Conservation (phyloP, 1,140 invertebrate genomes). For the Pogonognathellus flavescens region DNA sequence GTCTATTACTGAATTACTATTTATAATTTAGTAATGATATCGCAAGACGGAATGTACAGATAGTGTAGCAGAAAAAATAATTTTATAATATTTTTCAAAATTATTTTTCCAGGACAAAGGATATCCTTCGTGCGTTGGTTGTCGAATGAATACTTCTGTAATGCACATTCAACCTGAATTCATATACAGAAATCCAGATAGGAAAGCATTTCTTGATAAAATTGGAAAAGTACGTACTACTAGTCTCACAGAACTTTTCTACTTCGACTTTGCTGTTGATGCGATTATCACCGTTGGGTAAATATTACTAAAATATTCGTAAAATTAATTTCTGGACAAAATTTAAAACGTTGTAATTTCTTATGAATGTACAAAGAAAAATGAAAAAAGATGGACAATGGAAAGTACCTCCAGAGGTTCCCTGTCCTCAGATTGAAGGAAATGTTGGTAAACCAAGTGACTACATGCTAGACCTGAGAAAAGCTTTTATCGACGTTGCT, state of each 20-base stretch:
- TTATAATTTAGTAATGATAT: no score
- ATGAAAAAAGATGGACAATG: slow-evolving; percentile 42
- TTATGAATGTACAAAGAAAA: no score
- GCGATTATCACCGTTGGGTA: slow-evolving; percentile 83
- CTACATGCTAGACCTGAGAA: slow-evolving; percentile 76
- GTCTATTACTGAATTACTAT: no score
- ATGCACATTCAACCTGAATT: slow-evolving; percentile 78
- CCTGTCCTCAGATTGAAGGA: background rate
- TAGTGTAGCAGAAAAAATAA: no score
- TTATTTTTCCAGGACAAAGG: background rate
- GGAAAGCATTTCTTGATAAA: background rate
- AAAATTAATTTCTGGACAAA: no score
- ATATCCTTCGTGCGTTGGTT: slow-evolving; percentile 75
- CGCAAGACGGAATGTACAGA: no score
- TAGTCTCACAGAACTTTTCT: slow-evolving; percentile 74
- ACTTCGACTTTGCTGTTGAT: slow-evolving; percentile 84
- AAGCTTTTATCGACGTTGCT: background rate
- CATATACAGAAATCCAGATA: slow-evolving; percentile 65
- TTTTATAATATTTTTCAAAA: no score
- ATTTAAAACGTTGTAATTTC: no score
- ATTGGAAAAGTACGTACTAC: background rate
- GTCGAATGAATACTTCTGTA: slow-evolving; percentile 78
- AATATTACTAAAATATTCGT: no score
- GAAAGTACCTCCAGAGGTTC: background rate
- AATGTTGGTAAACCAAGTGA: slow-evolving; percentile 68